A percentile compares a stretch with the other conserved stretches of the same genome.
phyloP scores from a whole-genome alignment of 2,888 invertebrate genomes.

The Xestia c-nigrum region DNA sequence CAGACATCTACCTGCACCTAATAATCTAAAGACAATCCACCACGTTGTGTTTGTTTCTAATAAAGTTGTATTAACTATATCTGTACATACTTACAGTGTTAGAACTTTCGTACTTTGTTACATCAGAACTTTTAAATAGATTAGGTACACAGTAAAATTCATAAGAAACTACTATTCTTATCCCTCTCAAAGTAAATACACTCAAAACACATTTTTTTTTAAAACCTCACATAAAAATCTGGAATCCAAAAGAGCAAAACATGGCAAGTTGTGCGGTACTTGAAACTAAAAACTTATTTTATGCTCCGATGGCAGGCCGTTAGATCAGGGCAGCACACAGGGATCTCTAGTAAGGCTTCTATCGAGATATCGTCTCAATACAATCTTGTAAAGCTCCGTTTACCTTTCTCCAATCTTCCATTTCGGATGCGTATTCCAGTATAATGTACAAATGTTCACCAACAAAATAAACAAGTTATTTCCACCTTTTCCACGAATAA shows the following conservation, averaged over 20 bases:
- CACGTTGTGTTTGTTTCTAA: constrained; percentile 3
- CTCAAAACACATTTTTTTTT: constrained; percentile 33
- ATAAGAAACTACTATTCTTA: constrained; percentile 20
- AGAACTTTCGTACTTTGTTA: background rate
- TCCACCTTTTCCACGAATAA: constrained; percentile 45
- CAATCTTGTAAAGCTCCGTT: constrained; percentile 74
- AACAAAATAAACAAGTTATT: constrained; percentile 53
- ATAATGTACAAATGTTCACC: constrained; percentile 39
- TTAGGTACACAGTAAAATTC: constrained; percentile 1
- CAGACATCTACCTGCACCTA: background rate
- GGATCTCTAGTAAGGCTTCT: constrained; percentile 69
- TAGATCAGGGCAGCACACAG: constrained; percentile 46
- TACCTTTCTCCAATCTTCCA: constrained; percentile 63
- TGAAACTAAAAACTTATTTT: constrained; percentile 69
- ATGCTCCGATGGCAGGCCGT: constrained; percentile 54
- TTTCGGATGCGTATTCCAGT: constrained; percentile 55
- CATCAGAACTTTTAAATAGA: constrained; percentile 16
- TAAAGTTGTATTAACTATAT: background rate
- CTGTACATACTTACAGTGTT: background rate
- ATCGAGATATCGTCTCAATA: constrained; percentile 75
- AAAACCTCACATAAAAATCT: constrained; percentile 55
- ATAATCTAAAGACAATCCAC: background rate
- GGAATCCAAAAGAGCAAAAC: constrained; percentile 49
- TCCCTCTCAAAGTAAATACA: constrained; percentile 11
- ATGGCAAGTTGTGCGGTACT: constrained; percentile 59